Conservation (phyloP, 2,797 vertebrate genomes). For the Sebastes wilsoni region DNA sequence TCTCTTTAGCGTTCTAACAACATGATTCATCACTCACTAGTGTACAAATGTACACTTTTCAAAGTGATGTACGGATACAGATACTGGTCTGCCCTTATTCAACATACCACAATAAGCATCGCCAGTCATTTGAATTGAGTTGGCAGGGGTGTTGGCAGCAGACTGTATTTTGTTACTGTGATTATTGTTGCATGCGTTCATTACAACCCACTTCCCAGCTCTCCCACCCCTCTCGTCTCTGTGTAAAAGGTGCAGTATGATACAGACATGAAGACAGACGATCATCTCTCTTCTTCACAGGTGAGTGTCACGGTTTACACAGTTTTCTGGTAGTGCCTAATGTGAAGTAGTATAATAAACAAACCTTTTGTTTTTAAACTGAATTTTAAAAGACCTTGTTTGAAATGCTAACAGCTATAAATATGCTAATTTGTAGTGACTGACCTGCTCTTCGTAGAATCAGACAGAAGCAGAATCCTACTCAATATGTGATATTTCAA, state of each 20-base stretch:
- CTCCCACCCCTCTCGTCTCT: constrained; percentile 16
- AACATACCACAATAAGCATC: not conserved
- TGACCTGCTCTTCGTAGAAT: not conserved
- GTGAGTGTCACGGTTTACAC: constrained; percentile 54
- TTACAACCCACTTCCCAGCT: constrained; percentile 43
- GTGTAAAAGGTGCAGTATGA: constrained; percentile 35
- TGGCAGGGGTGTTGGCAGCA: constrained; percentile 41
- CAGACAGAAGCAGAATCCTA: not conserved
- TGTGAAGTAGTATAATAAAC: not conserved
- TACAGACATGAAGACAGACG: constrained; percentile 35
- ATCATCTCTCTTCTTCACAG: constrained; percentile 39
- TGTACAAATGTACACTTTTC: not conserved
- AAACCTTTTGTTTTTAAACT: not conserved
- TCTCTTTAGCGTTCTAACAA: not conserved
- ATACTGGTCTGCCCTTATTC: not conserved
- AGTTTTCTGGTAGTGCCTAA: not conserved
- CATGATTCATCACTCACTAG: not conserved
- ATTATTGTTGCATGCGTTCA: constrained; percentile 67
- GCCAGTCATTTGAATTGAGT: constrained; percentile 11
- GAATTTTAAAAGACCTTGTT: not conserved
- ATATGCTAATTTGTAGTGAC: not conserved
- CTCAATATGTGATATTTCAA: not conserved
- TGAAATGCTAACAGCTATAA: not conserved
- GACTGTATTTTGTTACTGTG: constrained; percentile 41
- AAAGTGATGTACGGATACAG: not conserved